These are phyloP conservation scores for Diabrotica undecimpunctata DNA, from an alignment of 1,140 invertebrate genomes.

Conservation along the genomic window DNA sequence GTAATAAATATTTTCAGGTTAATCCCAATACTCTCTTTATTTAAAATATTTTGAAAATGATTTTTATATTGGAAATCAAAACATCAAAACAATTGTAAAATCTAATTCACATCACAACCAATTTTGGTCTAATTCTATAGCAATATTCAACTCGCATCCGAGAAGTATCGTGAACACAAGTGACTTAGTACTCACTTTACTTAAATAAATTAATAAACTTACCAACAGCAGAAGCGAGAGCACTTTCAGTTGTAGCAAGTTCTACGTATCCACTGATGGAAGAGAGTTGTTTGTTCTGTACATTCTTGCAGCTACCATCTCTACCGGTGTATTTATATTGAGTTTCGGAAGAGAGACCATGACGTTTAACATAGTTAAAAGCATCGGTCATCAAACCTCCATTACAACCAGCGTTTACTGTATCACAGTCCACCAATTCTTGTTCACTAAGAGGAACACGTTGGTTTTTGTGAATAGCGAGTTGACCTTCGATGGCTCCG, in stretches of 20 bases:
- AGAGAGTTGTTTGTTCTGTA: background rate
- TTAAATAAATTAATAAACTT: too few species aligned
- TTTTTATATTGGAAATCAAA: too few species aligned
- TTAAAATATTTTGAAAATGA: too few species aligned
- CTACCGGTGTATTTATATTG: constrained; percentile 24
- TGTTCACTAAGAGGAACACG: constrained; percentile 49
- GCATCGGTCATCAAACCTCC: constrained; percentile 25
- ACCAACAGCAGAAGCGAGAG: constrained; percentile 65
- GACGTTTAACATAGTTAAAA: constrained; percentile 51
- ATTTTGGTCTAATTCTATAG: too few species aligned
- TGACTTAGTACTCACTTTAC: too few species aligned
- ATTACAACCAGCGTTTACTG: constrained; percentile 16
- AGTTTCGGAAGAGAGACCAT: constrained; percentile 27
- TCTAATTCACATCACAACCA: too few species aligned
- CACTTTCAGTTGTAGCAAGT: constrained; percentile 58
- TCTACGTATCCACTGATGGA: constrained; percentile 52
- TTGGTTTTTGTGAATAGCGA: constrained; percentile 77
- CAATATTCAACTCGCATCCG: too few species aligned
- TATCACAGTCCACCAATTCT: constrained; percentile 43
- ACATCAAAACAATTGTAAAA: too few species aligned
- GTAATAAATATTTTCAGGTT: too few species aligned
- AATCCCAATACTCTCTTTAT: too few species aligned
- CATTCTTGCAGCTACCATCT: background rate
- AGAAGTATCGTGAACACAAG: too few species aligned
- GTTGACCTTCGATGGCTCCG: constrained; percentile 91